A percentile compares a stretch with the other conserved stretches of the same genome.
These are phyloP conservation scores for Agrochola macilenta DNA, from an alignment of 2,888 invertebrate genomes.

Conservation along the genomic window DNA sequence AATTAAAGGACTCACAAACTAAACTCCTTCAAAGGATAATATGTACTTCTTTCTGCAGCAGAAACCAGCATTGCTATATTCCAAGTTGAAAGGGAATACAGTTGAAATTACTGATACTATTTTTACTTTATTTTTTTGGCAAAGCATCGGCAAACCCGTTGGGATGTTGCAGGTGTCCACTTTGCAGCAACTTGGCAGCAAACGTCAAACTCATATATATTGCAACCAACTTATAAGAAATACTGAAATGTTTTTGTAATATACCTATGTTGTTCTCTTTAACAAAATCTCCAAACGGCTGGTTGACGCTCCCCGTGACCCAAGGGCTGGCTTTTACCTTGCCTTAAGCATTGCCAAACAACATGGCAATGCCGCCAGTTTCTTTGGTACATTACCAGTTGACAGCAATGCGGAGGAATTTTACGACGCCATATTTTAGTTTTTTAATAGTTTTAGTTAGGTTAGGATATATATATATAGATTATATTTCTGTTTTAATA, in stretches of 20 bases:
- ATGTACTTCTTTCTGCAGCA: too few relatives aligned
- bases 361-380: neutral
- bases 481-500: neutral
- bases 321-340: neutral
- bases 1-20: neutral
- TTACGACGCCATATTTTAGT: neutral
- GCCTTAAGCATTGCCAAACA: neutral
- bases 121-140: constrained; percentile 1
- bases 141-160: neutral
- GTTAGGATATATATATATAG: too few relatives aligned
- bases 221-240: neutral
- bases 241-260: neutral
- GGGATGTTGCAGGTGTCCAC: neutral
- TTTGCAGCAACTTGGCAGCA: neutral
- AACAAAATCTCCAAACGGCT: neutral
- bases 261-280: neutral
- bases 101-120: neutral
- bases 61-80: neutral
- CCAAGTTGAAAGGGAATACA: neutral
- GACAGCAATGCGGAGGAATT: neutral
- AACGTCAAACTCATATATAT: neutral
- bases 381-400: neutral
- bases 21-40: neutral
- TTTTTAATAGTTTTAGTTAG: neutral
- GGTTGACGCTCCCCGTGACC: neutral